phyloP scores from a whole-genome alignment of 1,140 invertebrate genomes.

The Centruroides vittatus region DNA sequence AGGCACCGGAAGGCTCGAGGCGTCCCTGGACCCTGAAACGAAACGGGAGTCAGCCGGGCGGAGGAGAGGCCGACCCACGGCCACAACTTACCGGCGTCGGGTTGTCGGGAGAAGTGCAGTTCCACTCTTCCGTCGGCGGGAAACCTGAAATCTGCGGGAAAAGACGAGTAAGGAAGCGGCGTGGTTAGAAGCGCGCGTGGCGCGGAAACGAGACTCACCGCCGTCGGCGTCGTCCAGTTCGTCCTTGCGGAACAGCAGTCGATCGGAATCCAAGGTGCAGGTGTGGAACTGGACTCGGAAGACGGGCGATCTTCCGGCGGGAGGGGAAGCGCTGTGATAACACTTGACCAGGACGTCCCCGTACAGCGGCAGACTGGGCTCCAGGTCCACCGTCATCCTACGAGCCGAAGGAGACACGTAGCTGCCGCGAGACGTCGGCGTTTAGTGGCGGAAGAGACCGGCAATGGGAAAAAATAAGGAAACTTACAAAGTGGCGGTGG shows the following conservation, averaged over 20 bases:
- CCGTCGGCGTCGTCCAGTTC: conserved; percentile 70
- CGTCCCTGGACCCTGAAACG: too few relatives aligned
- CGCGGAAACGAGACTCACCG: conserved; percentile 33
- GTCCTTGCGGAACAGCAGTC: conserved; percentile 63
- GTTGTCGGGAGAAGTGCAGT: background rate
- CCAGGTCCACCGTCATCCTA: conserved; percentile 29
- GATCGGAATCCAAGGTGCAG: conserved; percentile 69
- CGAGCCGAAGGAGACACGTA: too few relatives aligned
- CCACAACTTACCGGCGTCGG: background rate
- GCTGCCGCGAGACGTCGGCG: too few relatives aligned
- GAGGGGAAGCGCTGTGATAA: conserved; percentile 46
- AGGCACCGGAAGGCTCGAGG: too few relatives aligned
- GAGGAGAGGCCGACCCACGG: too few relatives aligned
- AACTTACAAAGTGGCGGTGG: conserved; percentile 61
- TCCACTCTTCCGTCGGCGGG: too few relatives aligned
- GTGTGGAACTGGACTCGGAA: conserved; percentile 84
- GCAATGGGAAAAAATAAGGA: conserved; percentile 7
- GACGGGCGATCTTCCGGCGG: conserved; percentile 40
- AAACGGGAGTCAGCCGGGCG: too few relatives aligned
- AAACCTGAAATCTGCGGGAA: too few relatives aligned
- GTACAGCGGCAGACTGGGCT: conserved; percentile 56
- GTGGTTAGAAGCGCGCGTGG: too few relatives aligned
- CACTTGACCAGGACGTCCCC: conserved; percentile 82
- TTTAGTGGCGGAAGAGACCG: too few relatives aligned
- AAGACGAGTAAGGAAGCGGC: too few relatives aligned